A percentile compares a stretch with the other conserved stretches of the same genome.
These are phyloP conservation scores for Melinopterus prodromus DNA, from an alignment of 2,888 invertebrate genomes.

Conservation along the genomic window DNA sequence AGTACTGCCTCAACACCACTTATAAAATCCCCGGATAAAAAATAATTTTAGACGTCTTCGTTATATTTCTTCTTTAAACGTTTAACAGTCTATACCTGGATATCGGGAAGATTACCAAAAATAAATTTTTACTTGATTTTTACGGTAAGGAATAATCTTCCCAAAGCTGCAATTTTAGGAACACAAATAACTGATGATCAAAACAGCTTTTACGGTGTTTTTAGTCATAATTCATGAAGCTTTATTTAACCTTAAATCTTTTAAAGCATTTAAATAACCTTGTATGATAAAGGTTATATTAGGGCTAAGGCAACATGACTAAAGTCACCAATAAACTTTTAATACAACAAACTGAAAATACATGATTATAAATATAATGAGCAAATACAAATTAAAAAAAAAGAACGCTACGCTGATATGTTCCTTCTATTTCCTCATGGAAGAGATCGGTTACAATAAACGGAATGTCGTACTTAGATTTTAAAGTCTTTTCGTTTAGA, in stretches of 20 bases:
- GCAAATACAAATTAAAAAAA: conserved; percentile 16
- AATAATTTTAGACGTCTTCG: background rate
- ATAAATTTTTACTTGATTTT: background rate
- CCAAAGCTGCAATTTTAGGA: too few species aligned
- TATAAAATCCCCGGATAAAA: background rate
- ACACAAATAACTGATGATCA: too few species aligned
- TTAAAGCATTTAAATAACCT: too few species aligned
- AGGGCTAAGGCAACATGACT: too few species aligned
- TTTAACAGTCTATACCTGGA: background rate
- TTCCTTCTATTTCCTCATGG: background rate
- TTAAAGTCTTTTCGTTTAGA: background rate
- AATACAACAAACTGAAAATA: background rate
- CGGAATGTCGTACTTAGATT: background rate
- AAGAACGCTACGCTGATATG: conserved; percentile 4
- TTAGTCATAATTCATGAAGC: too few species aligned
- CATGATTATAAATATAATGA: conserved; percentile 11
- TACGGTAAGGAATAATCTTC: background rate
- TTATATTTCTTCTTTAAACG: background rate
- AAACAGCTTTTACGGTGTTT: too few species aligned
- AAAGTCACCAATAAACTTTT: too few species aligned
- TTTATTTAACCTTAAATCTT: too few species aligned
- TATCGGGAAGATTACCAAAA: background rate
- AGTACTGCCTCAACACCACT: conserved; percentile 23
- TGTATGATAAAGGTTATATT: too few species aligned
- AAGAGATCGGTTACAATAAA: conserved; percentile 6